Evolutionary conservation across 2,888 invertebrate species (phyloP), one percentile per base, ranked within the genome.

Genomic region (Alviniconcha strummeri): DNA sequence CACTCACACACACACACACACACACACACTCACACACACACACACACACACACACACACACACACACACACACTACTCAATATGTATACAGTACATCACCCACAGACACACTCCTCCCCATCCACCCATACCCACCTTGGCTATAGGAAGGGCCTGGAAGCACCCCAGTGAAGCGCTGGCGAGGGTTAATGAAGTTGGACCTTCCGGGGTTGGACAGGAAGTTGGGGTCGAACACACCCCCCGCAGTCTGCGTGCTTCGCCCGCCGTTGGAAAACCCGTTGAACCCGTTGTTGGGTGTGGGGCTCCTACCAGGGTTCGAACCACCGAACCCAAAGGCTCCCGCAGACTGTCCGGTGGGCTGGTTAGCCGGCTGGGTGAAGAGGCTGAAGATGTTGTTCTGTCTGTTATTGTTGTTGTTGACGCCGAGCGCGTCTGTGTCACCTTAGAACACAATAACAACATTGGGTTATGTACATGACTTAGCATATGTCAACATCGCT

Each of bases 311-410:
- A 8, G 71, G n/a, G 71, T 71, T 71, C 71, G 15, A 8, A 17
- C 15, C 19, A 17, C n/a, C 17, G 71, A 71, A 71, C n/a, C 19
- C 71, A 71, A 71, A 64, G 4, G 64, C 11, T 64, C 15, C 36
- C 36, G 3, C 36, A 36, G 36, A 36, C 69, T n/a, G 69, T 69
- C 1, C 6, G 15, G 17, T 17, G 17, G 69, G 13, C 69, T 69
- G 13, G 74, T 9, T 15, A 36, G 36, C 9, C 3, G 36, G 74
- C 7, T 52, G 36, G 52, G 13, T 11, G 9, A 74, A 74, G 52
- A 74, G 7, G 74, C 74, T 74, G 74, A 74, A 74, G 74, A 54
- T 74, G 69, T 69, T 69, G 69, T 69, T n/a, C n/a, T 15, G n/a
- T 7, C 17, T 6, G 17, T 69, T 17, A 17, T 69, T n/a, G 69